A percentile compares a stretch with the other conserved stretches of the same genome.
Evolutionary conservation across 2,888 invertebrate species (phyloP).

Genomic region (Watsonalla cultraria): DNA sequence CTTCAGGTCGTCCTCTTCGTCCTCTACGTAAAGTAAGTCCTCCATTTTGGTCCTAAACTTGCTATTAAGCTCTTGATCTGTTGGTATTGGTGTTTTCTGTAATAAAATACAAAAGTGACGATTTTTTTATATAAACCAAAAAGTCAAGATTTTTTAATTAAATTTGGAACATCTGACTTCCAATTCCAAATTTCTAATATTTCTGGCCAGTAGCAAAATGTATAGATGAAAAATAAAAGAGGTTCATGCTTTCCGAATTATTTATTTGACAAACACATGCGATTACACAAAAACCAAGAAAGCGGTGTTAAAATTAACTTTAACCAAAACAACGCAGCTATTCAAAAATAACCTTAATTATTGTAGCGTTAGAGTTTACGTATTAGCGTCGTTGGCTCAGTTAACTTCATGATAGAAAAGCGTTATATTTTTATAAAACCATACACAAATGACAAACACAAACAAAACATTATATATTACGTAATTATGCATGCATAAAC

Average conservation of each 20-base stretch:
- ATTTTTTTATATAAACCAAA: too few species aligned
- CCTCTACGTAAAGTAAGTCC: conserved; percentile 62
- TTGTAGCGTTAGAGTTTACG: conserved; percentile 5
- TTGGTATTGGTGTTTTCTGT: conserved; percentile 42
- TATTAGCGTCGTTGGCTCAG: conserved; percentile 14
- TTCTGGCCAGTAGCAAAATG: too few species aligned
- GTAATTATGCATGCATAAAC: too few species aligned
- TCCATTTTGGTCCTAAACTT: conserved; percentile 69
- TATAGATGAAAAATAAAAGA: neutral
- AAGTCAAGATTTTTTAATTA: too few species aligned
- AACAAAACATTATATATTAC: too few species aligned
- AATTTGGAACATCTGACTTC: too few species aligned
- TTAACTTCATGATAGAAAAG: too few species aligned
- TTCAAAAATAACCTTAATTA: too few species aligned
- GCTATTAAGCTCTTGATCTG: conserved; percentile 51
- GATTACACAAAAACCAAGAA: conserved; percentile 27
- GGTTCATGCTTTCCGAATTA: conserved; percentile 24
- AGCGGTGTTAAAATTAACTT: conserved; percentile 22
- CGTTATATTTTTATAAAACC: too few species aligned
- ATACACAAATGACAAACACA: too few species aligned
- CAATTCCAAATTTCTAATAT: too few species aligned
- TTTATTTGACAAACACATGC: conserved; percentile 43
- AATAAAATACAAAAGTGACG: conserved; percentile 11
- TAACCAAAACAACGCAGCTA: too few species aligned
- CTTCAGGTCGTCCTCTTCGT: conserved; percentile 67